Conservation (phyloP, 2,888 invertebrate genomes). For the Dolomedes plantarius region DNA sequence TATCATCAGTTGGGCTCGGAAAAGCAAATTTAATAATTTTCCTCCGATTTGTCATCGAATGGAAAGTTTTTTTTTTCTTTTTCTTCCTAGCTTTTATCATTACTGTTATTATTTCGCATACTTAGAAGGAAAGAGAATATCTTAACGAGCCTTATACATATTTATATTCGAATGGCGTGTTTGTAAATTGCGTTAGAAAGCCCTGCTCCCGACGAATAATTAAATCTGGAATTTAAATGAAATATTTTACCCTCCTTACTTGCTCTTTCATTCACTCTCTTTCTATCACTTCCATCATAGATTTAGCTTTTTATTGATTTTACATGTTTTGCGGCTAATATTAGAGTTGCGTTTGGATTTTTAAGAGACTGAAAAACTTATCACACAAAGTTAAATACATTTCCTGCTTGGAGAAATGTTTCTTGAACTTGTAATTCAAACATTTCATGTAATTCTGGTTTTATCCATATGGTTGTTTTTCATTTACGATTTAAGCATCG, state of each 20-base stretch:
- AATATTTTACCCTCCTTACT: conserved; percentile 33
- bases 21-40: conserved; percentile 61
- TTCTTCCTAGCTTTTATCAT: conserved; percentile 24
- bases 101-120: conserved; percentile 45
- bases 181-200: conserved; percentile 53
- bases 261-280: not conserved
- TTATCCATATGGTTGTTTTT: too few relatives aligned
- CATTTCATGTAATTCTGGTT: too few relatives aligned
- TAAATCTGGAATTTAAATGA: conserved; percentile 61
- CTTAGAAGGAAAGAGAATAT: conserved; percentile 19
- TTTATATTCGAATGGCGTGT: conserved; percentile 53
- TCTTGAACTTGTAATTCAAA: too few relatives aligned
- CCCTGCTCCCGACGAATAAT: conserved; percentile 34
- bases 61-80: conserved; percentile 28
- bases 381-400: too few relatives aligned
- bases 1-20: conserved; percentile 28
- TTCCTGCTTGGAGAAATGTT: too few relatives aligned
- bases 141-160: conserved; percentile 62
- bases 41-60: conserved; percentile 42
- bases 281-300: conserved; percentile 15
- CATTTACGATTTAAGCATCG: too few relatives aligned
- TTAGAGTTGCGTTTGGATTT: not conserved
- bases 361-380: not conserved
- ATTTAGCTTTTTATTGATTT: conserved; percentile 20
- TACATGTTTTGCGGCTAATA: not conserved